phyloP scores from a whole-genome alignment of 2,888 invertebrate genomes.

The Volucella inanis region DNA sequence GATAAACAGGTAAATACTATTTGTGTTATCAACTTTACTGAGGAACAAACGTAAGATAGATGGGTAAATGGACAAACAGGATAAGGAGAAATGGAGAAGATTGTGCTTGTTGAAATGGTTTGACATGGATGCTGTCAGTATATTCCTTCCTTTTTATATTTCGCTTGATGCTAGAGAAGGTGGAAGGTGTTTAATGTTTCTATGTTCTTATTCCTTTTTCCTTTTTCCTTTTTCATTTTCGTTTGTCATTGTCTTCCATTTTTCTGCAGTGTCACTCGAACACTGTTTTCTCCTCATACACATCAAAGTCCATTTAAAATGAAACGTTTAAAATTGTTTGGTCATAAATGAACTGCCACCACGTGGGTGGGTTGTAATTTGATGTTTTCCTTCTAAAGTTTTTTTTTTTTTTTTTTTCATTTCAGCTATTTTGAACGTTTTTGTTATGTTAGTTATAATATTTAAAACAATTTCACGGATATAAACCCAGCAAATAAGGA shows the following conservation, averaged over 20 bases:
- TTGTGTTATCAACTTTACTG: constrained; percentile 66
- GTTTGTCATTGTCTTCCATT: constrained; percentile 40
- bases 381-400: constrained; percentile 39
- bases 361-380: constrained; percentile 53
- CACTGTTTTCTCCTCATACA: constrained; percentile 33
- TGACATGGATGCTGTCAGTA: constrained; percentile 70
- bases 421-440: background rate
- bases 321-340: constrained; percentile 35
- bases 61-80: background rate
- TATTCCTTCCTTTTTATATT: constrained; percentile 53
- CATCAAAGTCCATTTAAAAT: constrained; percentile 18
- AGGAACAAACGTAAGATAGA: background rate
- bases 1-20: constrained; percentile 73
- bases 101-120: constrained; percentile 46
- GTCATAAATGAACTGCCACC: background rate
- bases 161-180: background rate
- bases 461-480: background rate
- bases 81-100: background rate
- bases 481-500: too few relatives aligned
- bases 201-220: constrained; percentile 21
- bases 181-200: background rate
- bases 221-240: constrained; percentile 29
- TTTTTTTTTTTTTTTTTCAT: constrained; percentile 19
- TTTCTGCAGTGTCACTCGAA: constrained; percentile 45
- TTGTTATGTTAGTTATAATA: constrained; percentile 10